A percentile compares a stretch with the other conserved stretches of the same genome.
phyloP scores from a whole-genome alignment of 2,113 vertebrate genomes.

The Lanius collurio region DNA sequence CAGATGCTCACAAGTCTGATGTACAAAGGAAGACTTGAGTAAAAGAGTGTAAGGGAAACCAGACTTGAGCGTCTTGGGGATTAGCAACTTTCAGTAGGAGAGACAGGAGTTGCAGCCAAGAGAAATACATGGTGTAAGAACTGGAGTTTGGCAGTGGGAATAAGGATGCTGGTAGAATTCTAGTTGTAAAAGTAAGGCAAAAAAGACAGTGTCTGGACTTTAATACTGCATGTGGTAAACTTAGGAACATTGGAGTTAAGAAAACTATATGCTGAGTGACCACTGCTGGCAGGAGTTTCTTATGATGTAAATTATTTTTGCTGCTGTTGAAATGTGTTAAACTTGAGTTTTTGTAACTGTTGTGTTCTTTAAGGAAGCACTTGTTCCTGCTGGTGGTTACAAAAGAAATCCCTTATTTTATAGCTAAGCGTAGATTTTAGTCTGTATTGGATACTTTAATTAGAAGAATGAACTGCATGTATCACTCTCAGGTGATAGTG shows the following conservation, averaged over 20 bases:
- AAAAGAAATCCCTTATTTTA: background rate
- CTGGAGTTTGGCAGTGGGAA: background rate
- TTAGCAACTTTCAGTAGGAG: background rate
- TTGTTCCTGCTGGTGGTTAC: background rate
- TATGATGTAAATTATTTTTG: background rate
- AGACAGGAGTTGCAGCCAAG: background rate
- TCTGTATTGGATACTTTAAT: background rate
- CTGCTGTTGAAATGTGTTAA: background rate
- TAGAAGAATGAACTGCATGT: background rate
- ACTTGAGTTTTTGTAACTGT: background rate
- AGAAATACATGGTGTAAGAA: background rate
- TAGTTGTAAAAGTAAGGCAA: background rate
- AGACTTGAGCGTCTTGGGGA: background rate
- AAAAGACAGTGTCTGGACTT: background rate
- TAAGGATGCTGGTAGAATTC: background rate
- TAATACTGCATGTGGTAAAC: background rate
- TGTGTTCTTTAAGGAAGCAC: background rate
- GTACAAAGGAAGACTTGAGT: background rate
- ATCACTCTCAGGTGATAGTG: background rate
- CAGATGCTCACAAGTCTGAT: background rate
- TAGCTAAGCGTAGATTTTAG: background rate
- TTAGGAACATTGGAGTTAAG: background rate
- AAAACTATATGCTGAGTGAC: background rate
- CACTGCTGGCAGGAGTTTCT: background rate
- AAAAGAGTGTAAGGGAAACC: background rate